Evolutionary conservation across 2,797 vertebrate species (phyloP).

Genomic region (Melanotaenia pygmaea): DNA sequence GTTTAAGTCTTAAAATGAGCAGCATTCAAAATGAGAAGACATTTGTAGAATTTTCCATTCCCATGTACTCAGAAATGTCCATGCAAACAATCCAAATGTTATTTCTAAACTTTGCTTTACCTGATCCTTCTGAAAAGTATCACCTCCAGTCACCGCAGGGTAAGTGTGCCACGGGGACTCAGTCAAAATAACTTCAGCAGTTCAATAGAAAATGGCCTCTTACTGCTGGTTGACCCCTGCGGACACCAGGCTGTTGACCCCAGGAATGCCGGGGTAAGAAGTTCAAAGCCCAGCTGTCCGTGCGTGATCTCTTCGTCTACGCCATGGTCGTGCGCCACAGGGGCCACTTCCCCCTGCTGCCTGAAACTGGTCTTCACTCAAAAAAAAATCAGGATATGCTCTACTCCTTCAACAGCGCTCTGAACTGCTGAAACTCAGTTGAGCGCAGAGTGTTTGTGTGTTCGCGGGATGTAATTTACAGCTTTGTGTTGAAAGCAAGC

Average conservation of each 20-base stretch:
- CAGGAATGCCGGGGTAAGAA: conserved; percentile 76
- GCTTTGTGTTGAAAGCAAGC: conserved; percentile 63
- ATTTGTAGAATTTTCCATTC: conserved; percentile 40
- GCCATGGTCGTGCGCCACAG: conserved; percentile 58
- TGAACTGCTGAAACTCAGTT: conserved; percentile 71
- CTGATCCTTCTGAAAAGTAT: conserved; percentile 63
- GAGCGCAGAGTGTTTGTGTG: conserved; percentile 78
- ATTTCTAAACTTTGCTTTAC: conserved; percentile 72
- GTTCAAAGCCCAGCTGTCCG: conserved; percentile 83
- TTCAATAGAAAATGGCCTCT: conserved; percentile 76
- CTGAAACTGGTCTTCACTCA: conserved; percentile 62
- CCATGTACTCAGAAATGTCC: conserved; percentile 18
- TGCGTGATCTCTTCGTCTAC: conserved; percentile 72
- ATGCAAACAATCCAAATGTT: conserved; percentile 56
- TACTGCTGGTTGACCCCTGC: conserved; percentile 73
- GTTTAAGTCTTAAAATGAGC: conserved; percentile 59
- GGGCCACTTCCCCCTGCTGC: conserved; percentile 73
- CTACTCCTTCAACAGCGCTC: conserved; percentile 69
- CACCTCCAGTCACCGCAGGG: conserved; percentile 66
- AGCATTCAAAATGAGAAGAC: conserved; percentile 48
- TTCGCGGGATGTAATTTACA: conserved; percentile 80
- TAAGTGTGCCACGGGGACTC: conserved; percentile 75
- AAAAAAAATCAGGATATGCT: conserved; percentile 72
- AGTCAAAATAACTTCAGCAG: conserved; percentile 77
- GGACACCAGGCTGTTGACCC: conserved; percentile 81